Evolutionary conservation across 2,797 vertebrate species (phyloP).

Genomic region (Cyclura pinguis): DNA sequence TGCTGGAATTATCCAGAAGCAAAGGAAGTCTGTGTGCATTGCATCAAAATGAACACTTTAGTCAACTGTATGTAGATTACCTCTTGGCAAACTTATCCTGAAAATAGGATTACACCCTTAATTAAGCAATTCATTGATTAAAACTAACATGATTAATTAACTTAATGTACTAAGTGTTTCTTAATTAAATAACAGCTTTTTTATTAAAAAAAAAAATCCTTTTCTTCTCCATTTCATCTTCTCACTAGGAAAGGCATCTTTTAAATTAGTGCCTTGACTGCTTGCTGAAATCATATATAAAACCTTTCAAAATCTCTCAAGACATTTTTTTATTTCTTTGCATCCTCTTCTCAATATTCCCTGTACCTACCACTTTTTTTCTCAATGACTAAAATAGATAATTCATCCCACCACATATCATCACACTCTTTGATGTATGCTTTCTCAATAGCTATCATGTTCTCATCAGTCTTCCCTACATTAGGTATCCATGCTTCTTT

Average conservation of each 20-base stretch:
- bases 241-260: slow-evolving; percentile 36
- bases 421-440: slow-evolving; percentile 47
- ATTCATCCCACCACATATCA: slow-evolving; percentile 28
- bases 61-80: background rate
- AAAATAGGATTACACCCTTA: background rate
- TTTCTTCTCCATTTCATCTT: slow-evolving; percentile 41
- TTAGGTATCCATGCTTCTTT: slow-evolving; percentile 48
- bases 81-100: background rate
- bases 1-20: background rate
- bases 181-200: background rate
- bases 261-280: slow-evolving; percentile 27
- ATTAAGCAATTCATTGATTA: background rate
- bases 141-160: background rate
- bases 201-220: background rate
- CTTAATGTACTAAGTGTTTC: background rate
- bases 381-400: slow-evolving; percentile 32
- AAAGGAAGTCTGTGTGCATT: background rate
- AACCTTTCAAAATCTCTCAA: slow-evolving; percentile 4
- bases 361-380: slow-evolving; percentile 37
- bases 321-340: slow-evolving; percentile 31
- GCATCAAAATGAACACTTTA: background rate
- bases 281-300: slow-evolving; percentile 12
- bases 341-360: slow-evolving; percentile 12
- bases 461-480: slow-evolving; percentile 50
- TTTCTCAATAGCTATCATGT: slow-evolving; percentile 30